A percentile compares a stretch with the other conserved stretches of the same genome.
Evolutionary conservation across 2,888 invertebrate species (phyloP).

Genomic region (Phorcus lineatus): DNA sequence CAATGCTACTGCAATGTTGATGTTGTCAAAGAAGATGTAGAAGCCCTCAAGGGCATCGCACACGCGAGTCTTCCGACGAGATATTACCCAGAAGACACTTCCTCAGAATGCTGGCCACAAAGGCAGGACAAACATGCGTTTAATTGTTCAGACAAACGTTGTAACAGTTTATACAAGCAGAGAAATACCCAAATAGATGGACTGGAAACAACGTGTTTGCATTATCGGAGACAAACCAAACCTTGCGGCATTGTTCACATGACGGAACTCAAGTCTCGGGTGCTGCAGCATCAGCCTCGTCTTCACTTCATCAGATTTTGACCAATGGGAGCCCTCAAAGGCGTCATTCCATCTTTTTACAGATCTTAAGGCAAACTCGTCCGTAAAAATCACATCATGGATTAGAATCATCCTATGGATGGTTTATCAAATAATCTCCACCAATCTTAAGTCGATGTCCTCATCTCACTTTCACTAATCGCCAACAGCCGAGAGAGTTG

Average conservation of each 20-base stretch:
- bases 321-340: too few relatives aligned
- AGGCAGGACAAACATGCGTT: constrained; percentile 31
- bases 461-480: not conserved
- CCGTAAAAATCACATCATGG: not conserved
- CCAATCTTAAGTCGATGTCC: not conserved
- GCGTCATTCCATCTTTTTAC: not conserved
- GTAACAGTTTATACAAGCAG: constrained; percentile 36
- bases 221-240: constrained; percentile 29
- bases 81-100: constrained; percentile 19
- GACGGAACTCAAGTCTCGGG: not conserved
- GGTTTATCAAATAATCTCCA: constrained; percentile 16
- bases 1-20: not conserved
- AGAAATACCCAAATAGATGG: constrained; percentile 30
- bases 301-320: not conserved
- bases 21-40: not conserved
- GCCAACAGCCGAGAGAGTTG: not conserved
- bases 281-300: not conserved
- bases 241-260: constrained; percentile 25
- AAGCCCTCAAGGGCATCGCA: not conserved
- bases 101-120: constrained; percentile 29
- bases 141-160: constrained; percentile 37
- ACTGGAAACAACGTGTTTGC: constrained; percentile 26
- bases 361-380: not conserved
- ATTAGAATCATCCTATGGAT: not conserved
- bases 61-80: not conserved